Evolutionary conservation across 2,113 vertebrate genomes (phyloP).

Genomic region (Callaeas wilsoni): DNA sequence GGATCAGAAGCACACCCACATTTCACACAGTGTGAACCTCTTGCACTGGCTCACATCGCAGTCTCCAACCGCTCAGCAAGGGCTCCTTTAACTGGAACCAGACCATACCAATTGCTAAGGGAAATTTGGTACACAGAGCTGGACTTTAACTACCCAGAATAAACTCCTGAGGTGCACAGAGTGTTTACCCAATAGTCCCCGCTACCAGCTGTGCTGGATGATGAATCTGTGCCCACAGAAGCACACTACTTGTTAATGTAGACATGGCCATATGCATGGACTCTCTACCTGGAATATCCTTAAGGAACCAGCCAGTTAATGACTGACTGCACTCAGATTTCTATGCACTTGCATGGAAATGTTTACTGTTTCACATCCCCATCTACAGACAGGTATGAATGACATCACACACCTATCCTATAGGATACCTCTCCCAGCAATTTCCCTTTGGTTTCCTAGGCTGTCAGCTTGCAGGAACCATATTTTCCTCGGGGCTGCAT

Average conservation of each 20-base stretch:
- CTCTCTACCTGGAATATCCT: not conserved
- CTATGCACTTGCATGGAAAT: not conserved
- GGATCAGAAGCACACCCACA: not conserved
- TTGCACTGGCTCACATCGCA: not conserved
- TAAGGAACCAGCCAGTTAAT: not conserved
- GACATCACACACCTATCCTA: not conserved
- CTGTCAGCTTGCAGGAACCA: not conserved
- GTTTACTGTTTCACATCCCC: not conserved
- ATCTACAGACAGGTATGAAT: not conserved
- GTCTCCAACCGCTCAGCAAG: not conserved
- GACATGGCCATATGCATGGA: too few relatives aligned
- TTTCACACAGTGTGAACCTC: not conserved
- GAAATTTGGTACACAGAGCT: not conserved
- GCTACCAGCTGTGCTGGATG: not conserved
- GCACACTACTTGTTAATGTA: accelerated
- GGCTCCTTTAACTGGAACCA: not conserved
- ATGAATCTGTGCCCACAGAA: accelerated
- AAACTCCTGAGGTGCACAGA: not conserved
- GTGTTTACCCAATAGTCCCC: not conserved
- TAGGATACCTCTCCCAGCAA: not conserved
- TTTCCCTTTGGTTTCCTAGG: not conserved
- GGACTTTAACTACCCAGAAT: not conserved
- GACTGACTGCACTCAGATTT: not conserved
- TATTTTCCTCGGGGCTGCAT: not conserved
- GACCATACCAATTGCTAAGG: not conserved